Percentiles rank a stretch among this genome's conserved stretches.
Evolutionary conservation across 1,140 invertebrate species (phyloP).

Genomic region (Thalassaphorura encarpata): DNA sequence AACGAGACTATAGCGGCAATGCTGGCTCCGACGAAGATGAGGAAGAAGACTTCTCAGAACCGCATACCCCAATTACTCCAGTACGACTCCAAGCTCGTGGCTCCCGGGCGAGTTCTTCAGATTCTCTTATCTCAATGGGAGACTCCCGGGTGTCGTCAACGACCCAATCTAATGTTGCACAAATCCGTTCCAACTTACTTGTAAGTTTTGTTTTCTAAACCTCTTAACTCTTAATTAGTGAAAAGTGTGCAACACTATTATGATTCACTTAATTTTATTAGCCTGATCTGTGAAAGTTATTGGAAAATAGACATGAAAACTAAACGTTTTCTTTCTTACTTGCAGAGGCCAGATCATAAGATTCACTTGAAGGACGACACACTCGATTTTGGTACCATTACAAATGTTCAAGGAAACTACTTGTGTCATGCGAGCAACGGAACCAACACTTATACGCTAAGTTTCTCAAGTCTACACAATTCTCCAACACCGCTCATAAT

Average conservation of each 20-base stretch:
- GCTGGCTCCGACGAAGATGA: slow-evolving; percentile 43
- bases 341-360: too few species aligned
- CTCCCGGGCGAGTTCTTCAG: slow-evolving; percentile 15
- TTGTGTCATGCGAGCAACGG: slow-evolving; percentile 18
- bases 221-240: too few species aligned
- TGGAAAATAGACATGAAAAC: too few species aligned
- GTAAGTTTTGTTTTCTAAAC: too few species aligned
- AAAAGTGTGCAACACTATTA: too few species aligned
- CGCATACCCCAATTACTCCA: slow-evolving; percentile 21
- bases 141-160: background rate
- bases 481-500: slow-evolving; percentile 30
- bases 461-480: slow-evolving; percentile 23
- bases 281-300: too few species aligned
- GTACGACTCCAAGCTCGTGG: slow-evolving; percentile 21
- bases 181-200: too few species aligned
- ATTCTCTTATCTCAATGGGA: background rate
- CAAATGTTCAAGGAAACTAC: slow-evolving; percentile 17
- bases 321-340: too few species aligned
- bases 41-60: slow-evolving; percentile 40
- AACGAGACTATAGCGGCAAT: slow-evolving; percentile 46
- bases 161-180: background rate
- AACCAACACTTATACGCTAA: slow-evolving; percentile 31
- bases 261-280: too few species aligned
- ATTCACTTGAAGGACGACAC: slow-evolving; percentile 1
- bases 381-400: background rate